Percentiles rank a stretch among this genome's conserved stretches.
Conservation (phyloP, 2,113 vertebrate species). For the Anguilla rostrata region DNA sequence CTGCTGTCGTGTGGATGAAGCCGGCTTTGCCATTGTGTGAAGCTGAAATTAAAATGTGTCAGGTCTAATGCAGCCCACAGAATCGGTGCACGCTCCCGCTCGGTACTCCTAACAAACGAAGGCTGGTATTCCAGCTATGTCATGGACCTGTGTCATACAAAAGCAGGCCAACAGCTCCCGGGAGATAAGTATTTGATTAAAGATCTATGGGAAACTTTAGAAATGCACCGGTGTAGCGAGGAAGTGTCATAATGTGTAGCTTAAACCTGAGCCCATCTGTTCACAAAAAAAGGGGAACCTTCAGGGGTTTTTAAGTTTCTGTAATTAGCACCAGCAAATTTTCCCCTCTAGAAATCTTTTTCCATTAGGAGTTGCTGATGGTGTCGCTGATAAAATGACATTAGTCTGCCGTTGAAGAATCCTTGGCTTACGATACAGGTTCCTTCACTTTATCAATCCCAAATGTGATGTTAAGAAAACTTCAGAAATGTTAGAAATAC, state of each 20-base stretch:
- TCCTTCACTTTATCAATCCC: slow-evolving; percentile 29
- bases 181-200: slow-evolving; percentile 37
- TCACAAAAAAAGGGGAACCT: background rate
- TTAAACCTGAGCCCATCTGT: slow-evolving; percentile 22
- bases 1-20: slow-evolving; percentile 60
- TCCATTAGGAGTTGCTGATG: slow-evolving; percentile 17
- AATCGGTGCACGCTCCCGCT: slow-evolving; percentile 48
- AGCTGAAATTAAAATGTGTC: slow-evolving; percentile 73
- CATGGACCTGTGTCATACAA: slow-evolving; percentile 54
- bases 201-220: slow-evolving; percentile 38
- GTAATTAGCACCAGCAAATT: slow-evolving; percentile 16
- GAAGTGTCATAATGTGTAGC: background rate
- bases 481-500: slow-evolving; percentile 24
- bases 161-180: slow-evolving; percentile 45
- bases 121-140: slow-evolving; percentile 65
- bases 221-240: slow-evolving; percentile 23
- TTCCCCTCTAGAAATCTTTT: slow-evolving; percentile 20
- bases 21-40: slow-evolving; percentile 63
- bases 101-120: slow-evolving; percentile 50
- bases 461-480: slow-evolving; percentile 34
- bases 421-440: slow-evolving; percentile 20
- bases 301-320: slow-evolving; percentile 25
- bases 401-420: slow-evolving; percentile 33
- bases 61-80: slow-evolving; percentile 56
- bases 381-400: slow-evolving; percentile 25